phyloP scores from a whole-genome alignment of 2,888 invertebrate species.

The Tethea ocularis region DNA sequence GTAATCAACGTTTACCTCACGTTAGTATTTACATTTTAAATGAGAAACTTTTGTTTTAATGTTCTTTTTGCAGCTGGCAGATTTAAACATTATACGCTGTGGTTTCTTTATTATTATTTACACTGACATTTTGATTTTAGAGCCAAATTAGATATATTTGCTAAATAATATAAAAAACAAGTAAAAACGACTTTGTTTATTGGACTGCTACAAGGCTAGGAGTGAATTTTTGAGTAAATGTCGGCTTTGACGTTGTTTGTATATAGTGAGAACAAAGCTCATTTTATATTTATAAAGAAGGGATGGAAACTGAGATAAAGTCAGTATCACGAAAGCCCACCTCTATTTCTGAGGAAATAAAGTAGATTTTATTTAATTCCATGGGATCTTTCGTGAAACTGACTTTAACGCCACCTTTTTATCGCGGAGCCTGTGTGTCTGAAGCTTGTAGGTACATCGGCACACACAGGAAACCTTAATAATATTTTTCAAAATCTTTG shows the following conservation, averaged over 20 bases:
- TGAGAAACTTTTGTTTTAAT: background rate
- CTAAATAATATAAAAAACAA: background rate
- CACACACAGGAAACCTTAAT: background rate
- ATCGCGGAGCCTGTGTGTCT: background rate
- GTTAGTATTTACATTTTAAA: constrained; percentile 3
- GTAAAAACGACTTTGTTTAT: too few species aligned
- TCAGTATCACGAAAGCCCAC: too few species aligned
- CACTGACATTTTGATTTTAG: background rate
- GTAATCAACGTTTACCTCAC: constrained; percentile 11
- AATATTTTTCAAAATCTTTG: background rate
- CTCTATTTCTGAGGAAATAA: too few species aligned
- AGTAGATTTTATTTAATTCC: too few species aligned
- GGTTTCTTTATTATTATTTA: background rate
- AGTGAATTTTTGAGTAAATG: too few species aligned
- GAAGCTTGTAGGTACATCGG: background rate
- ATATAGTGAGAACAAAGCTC: too few species aligned
- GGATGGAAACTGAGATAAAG: too few species aligned
- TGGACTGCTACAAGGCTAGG: too few species aligned
- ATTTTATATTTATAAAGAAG: too few species aligned
- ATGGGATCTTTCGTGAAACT: too few species aligned
- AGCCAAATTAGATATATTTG: too few species aligned
- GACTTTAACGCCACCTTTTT: background rate
- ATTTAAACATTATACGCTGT: background rate
- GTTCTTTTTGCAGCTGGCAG: background rate
- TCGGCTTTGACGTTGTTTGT: too few species aligned